Conservation (phyloP, 2,888 invertebrate species). For the Hypena proboscidalis region DNA sequence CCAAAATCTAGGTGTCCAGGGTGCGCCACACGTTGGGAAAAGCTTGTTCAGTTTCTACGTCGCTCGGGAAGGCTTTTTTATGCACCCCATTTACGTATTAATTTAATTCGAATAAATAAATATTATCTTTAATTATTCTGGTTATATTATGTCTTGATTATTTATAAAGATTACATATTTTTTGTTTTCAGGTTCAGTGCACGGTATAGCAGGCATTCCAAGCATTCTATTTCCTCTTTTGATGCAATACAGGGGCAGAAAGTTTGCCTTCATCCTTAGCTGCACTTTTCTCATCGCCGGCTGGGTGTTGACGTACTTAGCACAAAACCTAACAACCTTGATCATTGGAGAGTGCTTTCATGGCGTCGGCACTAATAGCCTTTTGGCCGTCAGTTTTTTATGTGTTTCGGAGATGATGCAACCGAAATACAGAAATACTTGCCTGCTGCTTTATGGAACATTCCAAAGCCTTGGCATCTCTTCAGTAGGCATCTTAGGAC, state of each 20-base stretch:
- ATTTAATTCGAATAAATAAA: no score
- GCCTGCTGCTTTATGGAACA: constrained; percentile 21
- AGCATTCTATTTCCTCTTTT: constrained; percentile 28
- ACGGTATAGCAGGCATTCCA: constrained; percentile 35
- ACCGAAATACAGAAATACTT: constrained; percentile 25
- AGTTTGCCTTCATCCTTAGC: constrained; percentile 29
- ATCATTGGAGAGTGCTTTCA: constrained; percentile 35
- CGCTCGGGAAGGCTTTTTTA: no score
- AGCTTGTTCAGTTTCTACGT: no score
- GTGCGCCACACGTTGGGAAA: no score
- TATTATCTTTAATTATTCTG: no score
- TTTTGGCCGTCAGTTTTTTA: constrained; percentile 24
- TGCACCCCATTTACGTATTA: no score
- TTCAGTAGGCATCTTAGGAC: constrained; percentile 23
- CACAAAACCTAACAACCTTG: constrained; percentile 7
- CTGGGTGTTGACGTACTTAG: constrained; percentile 25
- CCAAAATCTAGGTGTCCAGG: no score
- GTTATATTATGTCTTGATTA: no score
- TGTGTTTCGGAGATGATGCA: constrained; percentile 34
- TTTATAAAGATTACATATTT: no score
- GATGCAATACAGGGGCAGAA: constrained; percentile 36
- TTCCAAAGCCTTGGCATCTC: constrained; percentile 26
- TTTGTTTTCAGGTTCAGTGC: constrained; percentile 30
- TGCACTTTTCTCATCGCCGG: constrained; percentile 29
- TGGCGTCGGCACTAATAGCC: constrained; percentile 31